Percentiles rank a stretch among this genome's conserved stretches.
phyloP scores from a whole-genome alignment of 2,113 vertebrate species.

The Perognathus longimembris region DNA sequence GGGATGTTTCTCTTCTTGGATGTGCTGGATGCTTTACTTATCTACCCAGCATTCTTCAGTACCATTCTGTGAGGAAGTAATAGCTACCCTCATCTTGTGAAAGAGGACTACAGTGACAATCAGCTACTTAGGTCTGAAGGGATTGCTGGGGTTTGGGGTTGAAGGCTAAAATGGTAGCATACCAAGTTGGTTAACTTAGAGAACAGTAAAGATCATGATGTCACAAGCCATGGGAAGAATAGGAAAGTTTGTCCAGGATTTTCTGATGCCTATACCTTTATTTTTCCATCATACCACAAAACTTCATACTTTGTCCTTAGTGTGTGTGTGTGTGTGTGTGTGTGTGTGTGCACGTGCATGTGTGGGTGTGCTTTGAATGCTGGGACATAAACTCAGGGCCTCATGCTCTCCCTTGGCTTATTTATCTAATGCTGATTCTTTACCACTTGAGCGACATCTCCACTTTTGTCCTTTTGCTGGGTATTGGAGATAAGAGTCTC shows the following conservation, averaged over 20 bases:
- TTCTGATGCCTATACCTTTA: background rate
- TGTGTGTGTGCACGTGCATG: no score
- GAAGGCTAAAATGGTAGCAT: background rate
- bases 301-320: background rate
- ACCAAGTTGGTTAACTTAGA: background rate
- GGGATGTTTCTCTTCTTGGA: background rate
- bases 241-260: background rate
- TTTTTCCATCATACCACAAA: background rate
- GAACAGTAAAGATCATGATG: background rate
- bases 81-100: background rate
- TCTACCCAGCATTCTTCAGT: background rate
- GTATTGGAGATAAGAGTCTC: no score
- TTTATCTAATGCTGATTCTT: no score
- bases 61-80: background rate
- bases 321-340: no score
- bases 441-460: no score
- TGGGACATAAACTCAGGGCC: no score
- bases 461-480: no score
- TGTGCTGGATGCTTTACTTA: slow-evolving; percentile 10
- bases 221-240: background rate
- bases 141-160: background rate
- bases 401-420: no score
- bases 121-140: background rate
- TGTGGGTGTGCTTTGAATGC: no score
- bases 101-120: background rate